Base-by-base conservation (phyloP, 53 echinoderm and acorn worm genomes). In the Henricia sp. region DNA sequence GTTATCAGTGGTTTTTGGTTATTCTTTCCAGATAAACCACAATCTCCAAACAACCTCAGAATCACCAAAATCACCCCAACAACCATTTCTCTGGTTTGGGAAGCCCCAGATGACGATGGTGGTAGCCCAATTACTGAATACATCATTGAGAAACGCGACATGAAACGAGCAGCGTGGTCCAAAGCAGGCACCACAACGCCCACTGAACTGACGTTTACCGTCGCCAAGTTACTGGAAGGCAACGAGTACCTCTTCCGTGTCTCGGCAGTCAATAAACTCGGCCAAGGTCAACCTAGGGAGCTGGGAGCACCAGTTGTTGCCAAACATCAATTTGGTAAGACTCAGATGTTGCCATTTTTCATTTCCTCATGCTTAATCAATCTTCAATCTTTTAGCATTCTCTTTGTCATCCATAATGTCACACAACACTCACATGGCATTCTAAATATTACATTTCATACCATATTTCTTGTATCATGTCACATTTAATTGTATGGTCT, bases 261-360 rank as follows among this genome's bases (percentile, higher is more conserved):
- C 37, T 80, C 71, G 25, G 92, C 99, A 20, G 77, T 86, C 36
- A 99, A 99, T 42, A 78, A 99, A 54, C 91, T 92, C 35, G 99
- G 99, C 4, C 83, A 87, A 14, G 88, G 99, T 67, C 91, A 99
- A 62, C 99, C 99, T 12, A 58, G 68, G 16, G 89, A 86, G 42
- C 90, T 95, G 32, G 77, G 94, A 60, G 84, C 92, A 28, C 95
- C 99, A 11, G 85, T 99, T 23, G 74, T 95, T 84, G 99, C 95
- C 35, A 99, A 99, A 42, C 94, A 95, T 77, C 99, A 99, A 57
- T 99, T 99, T 87, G 94, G 99, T 99, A 71, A 91, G 96, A 83
- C 46, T 52, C 8, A 41, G 44, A 24, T 52, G 48, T 37, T 60
- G 28, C 33, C 33, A 60, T 2, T 13, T 20, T 11, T 3, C 11